Base-by-base conservation (phyloP, 2,888 invertebrate genomes). In the Lycophotia porphyrea region DNA sequence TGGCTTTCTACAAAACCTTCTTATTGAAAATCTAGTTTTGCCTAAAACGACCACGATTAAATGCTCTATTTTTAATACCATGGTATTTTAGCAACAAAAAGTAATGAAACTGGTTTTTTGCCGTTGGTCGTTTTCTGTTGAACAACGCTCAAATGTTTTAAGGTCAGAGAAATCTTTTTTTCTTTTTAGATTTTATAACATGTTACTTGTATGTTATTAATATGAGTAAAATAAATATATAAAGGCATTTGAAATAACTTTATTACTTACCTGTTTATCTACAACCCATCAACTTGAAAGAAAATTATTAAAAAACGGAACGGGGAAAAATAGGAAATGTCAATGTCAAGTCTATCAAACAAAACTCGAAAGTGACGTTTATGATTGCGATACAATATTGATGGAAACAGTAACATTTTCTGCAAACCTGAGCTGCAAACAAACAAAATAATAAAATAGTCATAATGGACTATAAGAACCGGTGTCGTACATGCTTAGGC, bases 401-500 rank as follows among this genome's bases (percentile, higher is more conserved):
- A 66, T 76, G 49, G 27, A 80, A 80, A 77, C 58, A 72, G 27
- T 39, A 27, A 65, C 3, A 5, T n/a, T n/a, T n/a, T n/a, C n/a
- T n/a, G n/a, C n/a, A n/a, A n/a, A n/a, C n/a, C n/a, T n/a, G n/a
- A n/a, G 2, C 5, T 15, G 39, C 3, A 74, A 72, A 72, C 58
- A 52, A 65, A 49, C n/a, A 36, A n/a, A 55, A 13, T 36, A 66
- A 5, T 49, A 42, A 11, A 42, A 60, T n/a, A 47, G 64, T 68
- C 27, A 81, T 61, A 81, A 95, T 96, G 96, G 91, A 91, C 87
- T 93, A 91, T 74, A 93, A 92, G 86, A 89, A 92, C 58, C 90
- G 91, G 47, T 96, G 96, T 84, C 92, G 96, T 55, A 96, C 96
- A 42, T 96, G 96, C 79, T 85, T 96, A 78, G 90, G 92, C 7